Evolutionary conservation across 1,140 invertebrate species (phyloP).

Genomic region (Dinothrombium tinctorium): DNA sequence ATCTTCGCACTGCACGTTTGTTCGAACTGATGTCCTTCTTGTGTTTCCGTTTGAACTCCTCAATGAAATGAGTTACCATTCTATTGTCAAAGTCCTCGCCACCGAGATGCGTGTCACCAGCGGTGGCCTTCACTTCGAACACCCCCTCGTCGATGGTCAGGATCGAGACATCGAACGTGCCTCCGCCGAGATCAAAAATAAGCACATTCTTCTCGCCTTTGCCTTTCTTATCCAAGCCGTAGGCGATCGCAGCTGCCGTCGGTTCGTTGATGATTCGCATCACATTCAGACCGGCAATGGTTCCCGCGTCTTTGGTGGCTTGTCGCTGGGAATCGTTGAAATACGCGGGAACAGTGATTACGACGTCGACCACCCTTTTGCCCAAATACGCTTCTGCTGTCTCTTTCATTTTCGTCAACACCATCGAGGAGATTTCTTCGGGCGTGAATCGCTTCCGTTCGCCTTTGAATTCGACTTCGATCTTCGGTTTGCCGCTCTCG

Average conservation of each 20-base stretch:
- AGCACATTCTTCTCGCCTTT: slow-evolving; percentile 97
- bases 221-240: slow-evolving; percentile 87
- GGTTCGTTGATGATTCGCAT: slow-evolving; percentile 99
- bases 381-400: slow-evolving; percentile 90
- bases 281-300: slow-evolving; percentile 67
- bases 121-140: slow-evolving; percentile 75
- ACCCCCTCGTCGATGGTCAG: slow-evolving; percentile 97
- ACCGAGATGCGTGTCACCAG: slow-evolving; percentile 90
- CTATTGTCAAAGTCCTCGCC: slow-evolving; percentile 97
- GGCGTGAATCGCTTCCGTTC: slow-evolving; percentile 73
- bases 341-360: slow-evolving; percentile 91
- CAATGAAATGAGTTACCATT: slow-evolving; percentile 96
- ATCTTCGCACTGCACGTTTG: slow-evolving; percentile 77
- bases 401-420: slow-evolving; percentile 92
- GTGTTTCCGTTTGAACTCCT: slow-evolving; percentile 97
- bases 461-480: slow-evolving; percentile 33
- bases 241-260: slow-evolving; percentile 98
- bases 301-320: slow-evolving; percentile 62
- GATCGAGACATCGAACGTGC: slow-evolving; percentile 97
- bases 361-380: slow-evolving; percentile 83
- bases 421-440: slow-evolving; percentile 96
- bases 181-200: slow-evolving; percentile 97
- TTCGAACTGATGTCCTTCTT: slow-evolving; percentile 91
- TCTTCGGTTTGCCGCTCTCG: slow-evolving; percentile 61
- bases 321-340: slow-evolving; percentile 96